Conservation (phyloP, 2,888 invertebrate genomes). For the Hyalella azteca region DNA sequence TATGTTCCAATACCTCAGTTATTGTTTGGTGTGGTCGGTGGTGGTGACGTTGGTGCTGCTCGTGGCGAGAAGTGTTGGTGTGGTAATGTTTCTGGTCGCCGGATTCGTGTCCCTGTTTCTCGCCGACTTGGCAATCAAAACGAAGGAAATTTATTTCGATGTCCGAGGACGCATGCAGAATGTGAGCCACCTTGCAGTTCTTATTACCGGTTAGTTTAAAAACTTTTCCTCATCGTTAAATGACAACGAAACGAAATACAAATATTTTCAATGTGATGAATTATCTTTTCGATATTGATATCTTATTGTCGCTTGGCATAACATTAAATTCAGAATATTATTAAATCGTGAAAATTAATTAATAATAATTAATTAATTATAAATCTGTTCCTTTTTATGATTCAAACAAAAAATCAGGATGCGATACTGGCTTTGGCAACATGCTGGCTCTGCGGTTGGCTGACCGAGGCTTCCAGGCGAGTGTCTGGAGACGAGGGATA, state of each 20-base stretch:
- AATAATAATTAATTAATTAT: neutral
- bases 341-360: neutral
- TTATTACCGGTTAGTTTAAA: neutral
- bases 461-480: slow-evolving; percentile 60
- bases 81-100: neutral
- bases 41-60: neutral
- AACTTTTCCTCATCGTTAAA: too few species aligned
- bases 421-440: slow-evolving; percentile 21
- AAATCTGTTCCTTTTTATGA: neutral
- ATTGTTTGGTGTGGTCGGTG: too few species aligned
- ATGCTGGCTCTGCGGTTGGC: neutral
- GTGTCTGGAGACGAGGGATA: too few species aligned
- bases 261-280: too few species aligned
- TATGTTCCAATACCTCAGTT: too few species aligned
- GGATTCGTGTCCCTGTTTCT: slow-evolving; percentile 2
- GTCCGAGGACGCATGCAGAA: neutral
- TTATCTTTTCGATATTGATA: neutral
- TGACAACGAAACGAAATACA: too few species aligned
- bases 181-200: neutral
- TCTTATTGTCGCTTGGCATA: neutral
- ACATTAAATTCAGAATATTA: neutral
- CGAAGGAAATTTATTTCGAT: slow-evolving; percentile 8
- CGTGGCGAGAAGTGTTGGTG: too few species aligned
- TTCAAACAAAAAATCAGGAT: too few species aligned
- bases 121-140: neutral